Evolutionary conservation across 1,140 invertebrate genomes (phyloP), one percentile per base, ranked within the genome.

Genomic region (Palaemon carinicauda): DNA sequence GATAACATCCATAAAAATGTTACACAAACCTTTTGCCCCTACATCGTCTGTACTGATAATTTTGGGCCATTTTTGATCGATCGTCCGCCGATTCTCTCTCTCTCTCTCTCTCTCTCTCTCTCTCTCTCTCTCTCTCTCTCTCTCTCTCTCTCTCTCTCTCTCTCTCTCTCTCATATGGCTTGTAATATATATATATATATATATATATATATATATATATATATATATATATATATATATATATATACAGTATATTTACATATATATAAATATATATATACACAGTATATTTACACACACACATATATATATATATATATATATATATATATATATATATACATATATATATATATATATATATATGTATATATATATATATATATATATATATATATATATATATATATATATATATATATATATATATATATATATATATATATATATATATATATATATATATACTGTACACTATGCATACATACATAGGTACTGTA

Each of bases 371-470:
- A 69, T 24, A 69, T 69, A 69, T 9, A 69, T 69, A 69, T 69
- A 27, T 27, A 69, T 2, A 69, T 69, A 27, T 69, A 69, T 69
- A 27, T 69, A 69, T 69, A 69, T 27, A 69, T 69, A 69, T 69
- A 69, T 69, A 69, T 69, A 27, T 69, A 69, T 69, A 69, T 69
- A 69, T 27, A 69, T 27, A 24, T 69, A 69, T 69, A 69, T 27
- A 69, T 27, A 27, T 69, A 69, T 69, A 69, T 69, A 69, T 69
- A 69, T 27, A 21, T 69, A 69, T 17, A 3, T 69, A 69, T 69
- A 69, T 69, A 69, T 69, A 69, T 69, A 69, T 69, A 69, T 69
- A 69, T 69, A 69, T 69, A 27, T 69, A 69, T 69, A 24, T 69
- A 69, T 69, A 69, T 69, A 69, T 69, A n/a, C n/a, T n/a, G n/a